Conservation (phyloP, 2,888 invertebrate genomes). For the Acanthosepion lycidas region DNA sequence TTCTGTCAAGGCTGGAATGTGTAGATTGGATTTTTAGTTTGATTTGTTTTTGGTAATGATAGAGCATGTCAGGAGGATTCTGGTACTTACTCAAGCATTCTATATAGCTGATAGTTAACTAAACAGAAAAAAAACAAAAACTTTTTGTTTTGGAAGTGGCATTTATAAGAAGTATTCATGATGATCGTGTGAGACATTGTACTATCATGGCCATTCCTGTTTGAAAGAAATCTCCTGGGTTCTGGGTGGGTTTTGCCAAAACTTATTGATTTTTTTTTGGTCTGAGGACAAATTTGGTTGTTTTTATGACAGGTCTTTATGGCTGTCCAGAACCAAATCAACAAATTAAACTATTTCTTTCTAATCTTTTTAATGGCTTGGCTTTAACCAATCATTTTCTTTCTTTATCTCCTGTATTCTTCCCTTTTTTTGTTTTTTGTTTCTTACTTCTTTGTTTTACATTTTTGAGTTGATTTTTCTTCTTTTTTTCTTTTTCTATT, state of each 20-base stretch:
- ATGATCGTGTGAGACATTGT: neutral
- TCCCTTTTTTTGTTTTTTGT: neutral
- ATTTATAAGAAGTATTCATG: neutral
- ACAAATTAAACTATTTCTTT: slow-evolving; percentile 18
- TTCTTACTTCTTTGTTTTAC: no score
- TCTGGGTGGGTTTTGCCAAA: neutral
- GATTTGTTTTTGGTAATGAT: no score
- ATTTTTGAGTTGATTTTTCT: no score
- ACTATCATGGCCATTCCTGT: neutral
- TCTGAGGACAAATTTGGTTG: neutral
- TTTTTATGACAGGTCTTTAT: slow-evolving; percentile 13
- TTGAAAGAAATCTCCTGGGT: slow-evolving; percentile 13
- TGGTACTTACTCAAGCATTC: no score
- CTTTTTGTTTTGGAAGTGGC: neutral
- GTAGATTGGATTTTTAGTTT: no score
- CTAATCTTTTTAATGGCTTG: neutral
- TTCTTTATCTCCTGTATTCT: neutral
- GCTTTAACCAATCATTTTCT: neutral
- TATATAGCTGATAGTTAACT: no score
- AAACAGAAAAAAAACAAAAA: neutral
- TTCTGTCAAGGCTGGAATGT: no score
- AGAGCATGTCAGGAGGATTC: no score
- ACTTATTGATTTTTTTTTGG: neutral
- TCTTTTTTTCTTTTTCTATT: no score
- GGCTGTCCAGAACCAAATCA: slow-evolving; percentile 33